Evolutionary conservation across 2,888 invertebrate genomes (phyloP).

Genomic region (Agonopterix subpropinquella): DNA sequence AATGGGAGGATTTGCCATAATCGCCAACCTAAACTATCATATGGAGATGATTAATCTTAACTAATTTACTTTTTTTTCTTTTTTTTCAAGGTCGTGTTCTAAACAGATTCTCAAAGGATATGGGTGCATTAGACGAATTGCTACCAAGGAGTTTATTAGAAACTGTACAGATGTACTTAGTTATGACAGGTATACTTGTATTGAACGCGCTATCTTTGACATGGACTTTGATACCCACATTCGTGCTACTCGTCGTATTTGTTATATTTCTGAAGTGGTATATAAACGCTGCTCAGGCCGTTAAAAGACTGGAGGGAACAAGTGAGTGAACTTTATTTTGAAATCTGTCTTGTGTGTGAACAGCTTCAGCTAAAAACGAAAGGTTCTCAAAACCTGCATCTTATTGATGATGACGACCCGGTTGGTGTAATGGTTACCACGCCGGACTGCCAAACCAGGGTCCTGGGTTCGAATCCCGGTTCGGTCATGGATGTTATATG

Average conservation of each 20-base stretch:
- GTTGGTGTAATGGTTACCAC: too few species aligned
- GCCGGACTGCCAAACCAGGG: too few species aligned
- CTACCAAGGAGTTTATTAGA: constrained; percentile 80
- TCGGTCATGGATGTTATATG: too few species aligned
- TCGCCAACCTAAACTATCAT: too few species aligned
- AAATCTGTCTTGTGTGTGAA: too few species aligned
- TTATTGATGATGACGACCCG: too few species aligned
- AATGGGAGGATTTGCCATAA: too few species aligned
- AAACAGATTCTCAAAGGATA: constrained; percentile 89
- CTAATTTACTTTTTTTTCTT: too few species aligned
- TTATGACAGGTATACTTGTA: constrained; percentile 46
- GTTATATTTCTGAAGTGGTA: constrained; percentile 77
- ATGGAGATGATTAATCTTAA: too few species aligned
- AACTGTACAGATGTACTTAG: constrained; percentile 72
- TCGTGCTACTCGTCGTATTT: constrained; percentile 74
- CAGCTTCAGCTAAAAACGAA: too few species aligned
- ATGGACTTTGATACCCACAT: constrained; percentile 75
- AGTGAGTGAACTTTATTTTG: constrained; percentile 52
- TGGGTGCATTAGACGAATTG: constrained; percentile 85
- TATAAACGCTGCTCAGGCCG: constrained; percentile 80
- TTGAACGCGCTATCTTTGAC: constrained; percentile 78
- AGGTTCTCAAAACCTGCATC: too few species aligned
- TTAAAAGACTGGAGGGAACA: constrained; percentile 79
- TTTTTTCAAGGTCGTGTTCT: constrained; percentile 71
- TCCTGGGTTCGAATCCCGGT: too few species aligned